A percentile compares a stretch with the other conserved stretches of the same genome.
phyloP scores from a whole-genome alignment of 2,797 vertebrate genomes.

The Staurois parvus region DNA sequence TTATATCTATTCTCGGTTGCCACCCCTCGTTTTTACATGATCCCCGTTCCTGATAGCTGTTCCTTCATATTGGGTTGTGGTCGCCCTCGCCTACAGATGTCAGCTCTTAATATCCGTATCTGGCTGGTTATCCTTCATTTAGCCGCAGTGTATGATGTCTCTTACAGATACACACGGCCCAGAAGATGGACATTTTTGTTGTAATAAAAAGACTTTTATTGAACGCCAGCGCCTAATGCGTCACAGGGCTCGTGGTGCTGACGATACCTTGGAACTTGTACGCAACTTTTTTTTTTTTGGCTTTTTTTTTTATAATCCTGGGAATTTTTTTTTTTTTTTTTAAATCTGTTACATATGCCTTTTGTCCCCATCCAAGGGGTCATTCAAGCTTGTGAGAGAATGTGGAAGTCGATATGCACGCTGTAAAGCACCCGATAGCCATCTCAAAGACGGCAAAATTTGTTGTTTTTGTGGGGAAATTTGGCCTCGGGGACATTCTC shows the following conservation, averaged over 20 bases:
- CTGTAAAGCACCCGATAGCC: slow-evolving; percentile 28
- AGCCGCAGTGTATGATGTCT: slow-evolving; percentile 7
- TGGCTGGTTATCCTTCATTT: neutral
- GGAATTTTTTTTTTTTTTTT: neutral
- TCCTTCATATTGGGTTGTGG: neutral
- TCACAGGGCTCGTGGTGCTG: slow-evolving; percentile 11
- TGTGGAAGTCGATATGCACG: neutral
- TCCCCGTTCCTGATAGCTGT: neutral
- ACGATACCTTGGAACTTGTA: slow-evolving; percentile 27
- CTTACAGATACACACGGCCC: slow-evolving; percentile 25
- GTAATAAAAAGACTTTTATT: slow-evolving; percentile 35
- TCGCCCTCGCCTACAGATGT: neutral
- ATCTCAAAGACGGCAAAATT: neutral
- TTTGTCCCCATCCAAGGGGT: slow-evolving; percentile 3
- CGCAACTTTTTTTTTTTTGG: neutral
- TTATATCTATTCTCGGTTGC: slow-evolving; percentile 52
- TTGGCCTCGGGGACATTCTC: neutral
- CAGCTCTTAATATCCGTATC: slow-evolving; percentile 17
- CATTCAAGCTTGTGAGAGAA: neutral
- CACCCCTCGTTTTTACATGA: too few species aligned
- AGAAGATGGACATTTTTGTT: slow-evolving; percentile 17
- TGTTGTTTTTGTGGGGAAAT: slow-evolving; percentile 20
- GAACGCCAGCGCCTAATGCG: slow-evolving; percentile 30
- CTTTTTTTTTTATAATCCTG: too few species aligned
- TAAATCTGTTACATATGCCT: slow-evolving; percentile 21